These are phyloP conservation scores for Melanotaenia nigrans DNA, from an alignment of 2,797 vertebrate genomes.

Conservation along the genomic window DNA sequence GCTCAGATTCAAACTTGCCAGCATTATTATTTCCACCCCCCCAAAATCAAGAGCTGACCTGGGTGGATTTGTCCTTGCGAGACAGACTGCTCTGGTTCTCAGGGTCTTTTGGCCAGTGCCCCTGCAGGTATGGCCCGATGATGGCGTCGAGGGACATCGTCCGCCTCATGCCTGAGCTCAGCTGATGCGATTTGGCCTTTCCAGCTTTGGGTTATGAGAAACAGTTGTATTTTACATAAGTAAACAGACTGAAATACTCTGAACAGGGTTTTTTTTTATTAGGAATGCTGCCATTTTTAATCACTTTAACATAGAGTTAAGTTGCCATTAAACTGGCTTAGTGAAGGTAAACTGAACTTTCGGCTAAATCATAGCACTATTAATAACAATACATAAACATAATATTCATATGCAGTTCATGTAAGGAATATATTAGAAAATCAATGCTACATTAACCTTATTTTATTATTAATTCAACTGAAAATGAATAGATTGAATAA, in stretches of 20 bases:
- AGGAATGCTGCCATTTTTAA: not conserved
- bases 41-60: conserved; percentile 77
- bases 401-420: too few species aligned
- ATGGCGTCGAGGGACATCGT: conserved; percentile 89
- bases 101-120: conserved; percentile 89
- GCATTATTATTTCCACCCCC: not conserved
- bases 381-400: not conserved
- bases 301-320: not conserved
- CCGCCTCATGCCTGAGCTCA: conserved; percentile 82
- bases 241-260: not conserved
- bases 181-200: conserved; percentile 78
- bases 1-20: not conserved
- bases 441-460: not conserved
- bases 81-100: conserved; percentile 76
- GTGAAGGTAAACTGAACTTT: not conserved
- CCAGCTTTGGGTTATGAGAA: conserved; percentile 60
- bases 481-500: not conserved
- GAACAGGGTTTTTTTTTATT: not conserved
- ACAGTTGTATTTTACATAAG: not conserved
- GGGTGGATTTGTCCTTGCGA: conserved; percentile 89
- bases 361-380: not conserved
- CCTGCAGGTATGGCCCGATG: conserved; percentile 89
- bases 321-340: not conserved
- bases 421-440: not conserved
- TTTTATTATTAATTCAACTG: not conserved